Evolutionary conservation across 2,797 vertebrate species (phyloP).

Genomic region (Merluccius polli): DNA sequence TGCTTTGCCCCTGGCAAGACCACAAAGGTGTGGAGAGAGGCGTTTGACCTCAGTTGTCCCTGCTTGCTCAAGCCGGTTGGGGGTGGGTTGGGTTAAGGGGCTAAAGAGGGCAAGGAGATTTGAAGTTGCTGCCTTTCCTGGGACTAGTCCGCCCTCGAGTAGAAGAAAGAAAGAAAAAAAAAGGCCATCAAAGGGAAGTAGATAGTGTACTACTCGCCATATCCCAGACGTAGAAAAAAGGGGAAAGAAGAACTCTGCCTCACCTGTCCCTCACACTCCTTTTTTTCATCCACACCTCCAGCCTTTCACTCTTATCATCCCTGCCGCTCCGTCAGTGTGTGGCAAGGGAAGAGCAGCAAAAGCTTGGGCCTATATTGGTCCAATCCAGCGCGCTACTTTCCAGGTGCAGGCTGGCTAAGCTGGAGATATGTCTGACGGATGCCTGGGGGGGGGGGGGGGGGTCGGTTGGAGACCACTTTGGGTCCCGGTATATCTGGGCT

Average conservation of each 20-base stretch:
- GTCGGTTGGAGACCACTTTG: conserved; percentile 20
- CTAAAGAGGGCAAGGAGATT: neutral
- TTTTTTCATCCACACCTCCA: conserved; percentile 2
- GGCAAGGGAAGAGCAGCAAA: conserved; percentile 9
- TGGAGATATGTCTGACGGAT: conserved; percentile 28
- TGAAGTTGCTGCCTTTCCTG: neutral
- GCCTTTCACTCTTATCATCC: conserved; percentile 12
- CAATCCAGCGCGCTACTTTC: conserved; percentile 17
- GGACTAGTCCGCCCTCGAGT: neutral
- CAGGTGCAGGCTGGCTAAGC: conserved; percentile 26
- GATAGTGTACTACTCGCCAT: conserved; percentile 12
- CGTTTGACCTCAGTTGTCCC: neutral
- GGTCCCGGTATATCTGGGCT: conserved; percentile 17
- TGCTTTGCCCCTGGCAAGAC: neutral
- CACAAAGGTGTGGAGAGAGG: neutral
- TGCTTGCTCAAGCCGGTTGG: neutral
- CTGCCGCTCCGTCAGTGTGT: conserved; percentile 7
- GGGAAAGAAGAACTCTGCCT: neutral
- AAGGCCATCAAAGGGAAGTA: conserved; percentile 24
- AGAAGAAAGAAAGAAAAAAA: neutral
- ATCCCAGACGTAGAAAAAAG: conserved; percentile 24
- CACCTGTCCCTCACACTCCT: conserved; percentile 14
- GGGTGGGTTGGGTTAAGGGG: neutral
- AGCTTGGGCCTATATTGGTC: conserved; percentile 19
- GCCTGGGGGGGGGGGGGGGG: conserved; percentile 16